phyloP scores from a whole-genome alignment of 2,113 vertebrate genomes.

The Geothlypis trichas region DNA sequence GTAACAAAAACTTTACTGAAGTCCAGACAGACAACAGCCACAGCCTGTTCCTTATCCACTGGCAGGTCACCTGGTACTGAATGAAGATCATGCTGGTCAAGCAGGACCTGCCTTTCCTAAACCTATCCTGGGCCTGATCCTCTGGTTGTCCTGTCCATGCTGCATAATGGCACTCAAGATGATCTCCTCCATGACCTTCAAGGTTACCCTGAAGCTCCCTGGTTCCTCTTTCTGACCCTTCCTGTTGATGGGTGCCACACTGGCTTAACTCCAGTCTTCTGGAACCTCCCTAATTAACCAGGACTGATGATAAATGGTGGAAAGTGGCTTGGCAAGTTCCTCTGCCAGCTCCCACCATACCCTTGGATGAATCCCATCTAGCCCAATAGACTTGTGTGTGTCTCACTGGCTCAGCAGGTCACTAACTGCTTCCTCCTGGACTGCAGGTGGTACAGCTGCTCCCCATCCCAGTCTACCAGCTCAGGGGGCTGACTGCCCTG shows the following conservation, averaged over 20 bases:
- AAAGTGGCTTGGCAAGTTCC: not conserved
- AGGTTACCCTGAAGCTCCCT: not conserved
- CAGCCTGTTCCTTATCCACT: not conserved
- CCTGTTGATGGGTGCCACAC: not conserved
- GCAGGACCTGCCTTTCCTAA: not conserved
- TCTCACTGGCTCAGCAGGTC: not conserved
- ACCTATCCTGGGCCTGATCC: not conserved
- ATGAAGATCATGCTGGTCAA: accelerated
- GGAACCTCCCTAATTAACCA: not conserved
- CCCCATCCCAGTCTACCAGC: not conserved
- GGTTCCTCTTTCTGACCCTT: not conserved
- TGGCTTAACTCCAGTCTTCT: not conserved
- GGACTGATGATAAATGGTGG: not conserved
- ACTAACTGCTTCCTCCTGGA: not conserved
- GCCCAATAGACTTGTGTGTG: accelerated
- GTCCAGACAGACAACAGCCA: not conserved
- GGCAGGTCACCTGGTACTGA: not conserved
- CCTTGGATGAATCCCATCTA: not conserved
- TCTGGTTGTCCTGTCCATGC: not conserved
- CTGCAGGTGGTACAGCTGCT: not conserved
- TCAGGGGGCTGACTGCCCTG: not conserved
- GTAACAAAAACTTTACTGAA: not conserved
- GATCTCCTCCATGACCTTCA: not conserved
- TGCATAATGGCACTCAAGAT: not conserved
- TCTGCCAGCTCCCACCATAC: not conserved